phyloP scores from a whole-genome alignment of 2,888 invertebrate genomes.

The Eucriotettix oculatus region DNA sequence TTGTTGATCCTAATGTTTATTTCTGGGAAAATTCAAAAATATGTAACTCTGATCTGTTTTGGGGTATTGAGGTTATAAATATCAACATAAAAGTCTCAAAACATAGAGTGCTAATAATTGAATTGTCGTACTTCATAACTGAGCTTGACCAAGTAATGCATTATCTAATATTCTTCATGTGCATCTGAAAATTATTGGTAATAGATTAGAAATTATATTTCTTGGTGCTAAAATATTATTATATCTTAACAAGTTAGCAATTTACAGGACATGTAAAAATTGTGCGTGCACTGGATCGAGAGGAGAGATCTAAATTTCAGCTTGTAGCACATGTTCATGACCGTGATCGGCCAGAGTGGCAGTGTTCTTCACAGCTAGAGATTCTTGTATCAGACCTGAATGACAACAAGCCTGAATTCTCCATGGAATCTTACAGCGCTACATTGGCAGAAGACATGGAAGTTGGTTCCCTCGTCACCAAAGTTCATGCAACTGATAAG shows the following conservation, averaged over 20 bases:
- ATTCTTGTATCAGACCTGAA: constrained; percentile 66
- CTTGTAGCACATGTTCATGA: constrained; percentile 74
- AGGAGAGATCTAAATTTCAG: constrained; percentile 49
- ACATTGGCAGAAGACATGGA: constrained; percentile 78
- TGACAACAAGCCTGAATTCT: constrained; percentile 71
- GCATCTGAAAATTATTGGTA: background rate
- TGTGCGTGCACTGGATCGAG: constrained; percentile 59
- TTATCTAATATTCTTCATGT: background rate
- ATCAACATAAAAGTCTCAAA: too few relatives aligned
- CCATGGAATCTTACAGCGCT: constrained; percentile 52
- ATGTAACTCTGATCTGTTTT: too few relatives aligned
- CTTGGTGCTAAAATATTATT: too few relatives aligned
- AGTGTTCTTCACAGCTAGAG: constrained; percentile 62
- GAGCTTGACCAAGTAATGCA: background rate
- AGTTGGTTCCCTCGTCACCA: constrained; percentile 71
- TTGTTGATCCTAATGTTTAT: too few relatives aligned
- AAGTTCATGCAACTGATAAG: constrained; percentile 71
- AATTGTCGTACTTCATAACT: background rate
- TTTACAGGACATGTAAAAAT: constrained; percentile 53
- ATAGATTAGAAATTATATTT: too few relatives aligned
- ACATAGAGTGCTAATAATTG: too few relatives aligned
- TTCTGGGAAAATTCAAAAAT: too few relatives aligned
- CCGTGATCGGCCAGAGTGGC: constrained; percentile 51
- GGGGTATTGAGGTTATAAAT: too few relatives aligned
- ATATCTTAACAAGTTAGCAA: too few relatives aligned